These are phyloP conservation scores for Lerema accius DNA, from an alignment of 1,140 invertebrate species.

Conservation along the genomic window DNA sequence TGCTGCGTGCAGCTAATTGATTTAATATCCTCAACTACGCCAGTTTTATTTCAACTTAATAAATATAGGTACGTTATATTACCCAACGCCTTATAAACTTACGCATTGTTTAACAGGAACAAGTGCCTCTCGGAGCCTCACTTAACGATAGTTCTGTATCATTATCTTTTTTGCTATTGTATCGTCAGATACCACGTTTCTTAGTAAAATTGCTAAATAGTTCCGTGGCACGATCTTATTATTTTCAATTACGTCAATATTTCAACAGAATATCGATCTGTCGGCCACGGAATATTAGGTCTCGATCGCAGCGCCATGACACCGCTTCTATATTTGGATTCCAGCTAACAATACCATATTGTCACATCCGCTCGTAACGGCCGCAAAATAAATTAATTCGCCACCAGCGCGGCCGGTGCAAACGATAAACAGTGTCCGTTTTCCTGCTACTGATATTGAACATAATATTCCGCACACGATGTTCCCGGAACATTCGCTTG, in stretches of 20 bases:
- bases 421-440: conserved; percentile 38
- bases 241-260: neutral
- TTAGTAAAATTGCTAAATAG: no score
- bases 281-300: neutral
- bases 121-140: no score
- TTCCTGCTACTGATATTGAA: conserved; percentile 37
- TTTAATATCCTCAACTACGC: no score
- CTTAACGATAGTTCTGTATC: no score
- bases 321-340: conserved; percentile 25
- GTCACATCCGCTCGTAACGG: conserved; percentile 37
- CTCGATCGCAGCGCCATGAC: neutral
- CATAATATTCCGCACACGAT: conserved; percentile 17
- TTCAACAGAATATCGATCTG: neutral
- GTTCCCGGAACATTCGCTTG: neutral
- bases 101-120: no score
- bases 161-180: no score
- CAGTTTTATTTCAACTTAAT: no score
- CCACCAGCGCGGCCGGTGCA: conserved; percentile 37
- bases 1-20: no score
- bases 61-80: no score
- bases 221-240: neutral
- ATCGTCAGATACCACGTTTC: no score
- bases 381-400: conserved; percentile 40
- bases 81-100: no score
- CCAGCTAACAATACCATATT: conserved; percentile 36